Evolutionary conservation across 1,140 invertebrate species (phyloP), one percentile per base, ranked within the genome.

Genomic region (Panagrolaimus sp.): DNA sequence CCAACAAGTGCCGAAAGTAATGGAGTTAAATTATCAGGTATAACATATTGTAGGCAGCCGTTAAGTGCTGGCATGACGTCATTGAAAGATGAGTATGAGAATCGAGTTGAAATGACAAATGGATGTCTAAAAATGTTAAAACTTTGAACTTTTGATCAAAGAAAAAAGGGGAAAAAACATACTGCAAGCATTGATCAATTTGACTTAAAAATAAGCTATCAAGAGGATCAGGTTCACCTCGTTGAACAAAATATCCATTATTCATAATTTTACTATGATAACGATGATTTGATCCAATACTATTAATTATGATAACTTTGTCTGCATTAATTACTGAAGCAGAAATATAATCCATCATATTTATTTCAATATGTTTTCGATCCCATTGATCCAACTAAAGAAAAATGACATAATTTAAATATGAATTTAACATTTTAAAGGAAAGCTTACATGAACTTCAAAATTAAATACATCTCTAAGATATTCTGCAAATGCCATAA

Each of bases 261-360:
- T 58, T 52, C n/a, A 71, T 26, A 43, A 78, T 68, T 65, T 80
- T 82, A 28, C 75, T 67, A 26, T 74, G 46, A 32, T 76, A 76
- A 12, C 81, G 77, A 15, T 79, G 68, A 44, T 63, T 71, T 3
- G 81, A 45, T n/a, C 80, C 80, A 7, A 78, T 43, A 2, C 81
- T 83, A 68, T 82, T 82, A 58, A 82, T 68, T 1, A 82, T 45
- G n/a, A 82, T 58, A n/a, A 83, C 71, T 63, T 82, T 82, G 52
- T 82, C 79, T 9, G 81, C 78, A 12, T 70, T 71, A 14, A 83
- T 65, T 12, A 82, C 75, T 6, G 78, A 78, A 9, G 79, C 62
- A 12, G 78, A 79, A n/a, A 82, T 58, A 47, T 81, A 82, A 55
- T 83, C 81, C 17, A 70, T 66, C 47, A 80, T 64, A 46, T 83